Evolutionary conservation across 1,140 invertebrate species (phyloP).

Genomic region (Dendrolimus kikuchii): DNA sequence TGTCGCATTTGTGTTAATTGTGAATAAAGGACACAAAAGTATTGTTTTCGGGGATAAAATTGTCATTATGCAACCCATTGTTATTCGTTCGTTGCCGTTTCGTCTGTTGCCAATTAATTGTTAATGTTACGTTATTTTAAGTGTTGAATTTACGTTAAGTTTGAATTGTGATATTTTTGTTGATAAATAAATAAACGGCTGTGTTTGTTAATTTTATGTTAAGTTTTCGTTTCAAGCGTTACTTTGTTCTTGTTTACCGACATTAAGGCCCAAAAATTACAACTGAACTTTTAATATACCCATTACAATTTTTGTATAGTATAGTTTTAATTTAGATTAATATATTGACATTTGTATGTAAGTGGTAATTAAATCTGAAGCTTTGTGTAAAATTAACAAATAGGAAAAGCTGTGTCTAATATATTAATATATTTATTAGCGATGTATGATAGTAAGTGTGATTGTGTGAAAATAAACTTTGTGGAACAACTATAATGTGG

Average conservation of each 20-base stretch:
- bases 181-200: conserved; percentile 44
- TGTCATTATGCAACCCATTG: conserved; percentile 38
- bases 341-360: conserved; percentile 2
- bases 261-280: conserved; percentile 49
- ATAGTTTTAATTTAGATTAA: conserved; percentile 1
- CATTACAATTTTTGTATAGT: neutral
- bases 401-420: conserved; percentile 19
- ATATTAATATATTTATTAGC: conserved; percentile 40
- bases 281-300: neutral
- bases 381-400: conserved; percentile 69
- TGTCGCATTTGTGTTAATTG: neutral
- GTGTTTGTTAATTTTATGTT: conserved; percentile 71
- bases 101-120: conserved; percentile 28
- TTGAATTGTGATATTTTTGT: conserved; percentile 50
- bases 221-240: conserved; percentile 65
- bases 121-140: conserved; percentile 61
- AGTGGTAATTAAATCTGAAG: conserved; percentile 54
- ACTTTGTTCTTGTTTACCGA: conserved; percentile 50
- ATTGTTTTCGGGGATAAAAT: conserved; percentile 36
- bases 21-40: neutral
- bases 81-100: conserved; percentile 20
- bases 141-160: conserved; percentile 62
- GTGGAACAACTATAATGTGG: conserved; percentile 15
- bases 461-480: conserved; percentile 53
- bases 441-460: conserved; percentile 51